Base-by-base conservation (phyloP, 1,140 invertebrate genomes). In the Drosophila varians region DNA sequence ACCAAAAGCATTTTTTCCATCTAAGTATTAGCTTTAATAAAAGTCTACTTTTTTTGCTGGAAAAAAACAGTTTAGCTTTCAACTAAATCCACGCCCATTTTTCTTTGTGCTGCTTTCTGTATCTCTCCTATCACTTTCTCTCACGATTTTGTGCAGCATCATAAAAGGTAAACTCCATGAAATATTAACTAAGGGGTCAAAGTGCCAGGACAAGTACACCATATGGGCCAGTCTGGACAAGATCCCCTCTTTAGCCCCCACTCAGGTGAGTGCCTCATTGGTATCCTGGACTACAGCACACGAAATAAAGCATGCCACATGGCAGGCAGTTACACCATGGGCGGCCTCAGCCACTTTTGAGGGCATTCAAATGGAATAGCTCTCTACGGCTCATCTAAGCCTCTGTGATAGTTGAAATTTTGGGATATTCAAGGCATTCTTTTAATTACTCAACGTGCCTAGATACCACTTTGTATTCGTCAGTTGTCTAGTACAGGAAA, bases 181-280 rank as follows among this genome's bases (percentile, higher is more conserved):
- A 55, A 55, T 74, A 62, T 65, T 53, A 60, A 72, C 58, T 64
- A 74, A 65, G 71, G 43, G 71, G 71, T 69, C 45, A 70, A 42
- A 70, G 31, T 42, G 38, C 23, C 49, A 34, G 45, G 19, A 36
- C 43, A n/a, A 52, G 51, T 65, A 55, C 64, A 70, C 47, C 73
- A 69, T 54, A 60, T 54, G 62, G 48, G 14, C 31, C 25, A 58
- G 72, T 58, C 64, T 69, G 61, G 47, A 26, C 64, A 23, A 7
- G 12, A 43, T 40, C 34, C 26, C n/a, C 4, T 7, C 23, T 16
- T 34, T 47, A 9, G 5, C 18, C 14, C 9, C 43, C 60, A 16
- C 12, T 43, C 47, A 66, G 62, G 62, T 66, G 60, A 45, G 60
- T 66, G 47, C 46, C 46, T 66, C 60, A 66, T 34, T 53, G 62